Conservation (phyloP, 2,797 vertebrate species). For the Halcyon smyrnensis region DNA sequence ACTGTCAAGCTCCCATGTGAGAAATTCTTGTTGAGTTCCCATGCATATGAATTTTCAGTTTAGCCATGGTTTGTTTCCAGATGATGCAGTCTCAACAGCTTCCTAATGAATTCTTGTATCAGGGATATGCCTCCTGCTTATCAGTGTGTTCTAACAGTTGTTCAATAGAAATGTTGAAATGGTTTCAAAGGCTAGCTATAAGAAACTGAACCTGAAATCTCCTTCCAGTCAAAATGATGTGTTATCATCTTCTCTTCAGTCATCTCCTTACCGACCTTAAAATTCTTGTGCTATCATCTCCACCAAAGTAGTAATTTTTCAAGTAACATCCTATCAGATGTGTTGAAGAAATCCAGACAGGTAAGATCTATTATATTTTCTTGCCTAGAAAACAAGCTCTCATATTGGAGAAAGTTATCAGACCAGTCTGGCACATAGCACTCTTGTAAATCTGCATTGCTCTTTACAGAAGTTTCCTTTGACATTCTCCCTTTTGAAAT, state of each 20-base stretch:
- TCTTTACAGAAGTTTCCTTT: background rate
- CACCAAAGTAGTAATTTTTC: background rate
- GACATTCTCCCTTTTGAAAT: background rate
- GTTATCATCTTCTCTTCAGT: background rate
- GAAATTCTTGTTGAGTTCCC: background rate
- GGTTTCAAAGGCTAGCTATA: background rate
- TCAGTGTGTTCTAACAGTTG: background rate
- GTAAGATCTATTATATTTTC: background rate
- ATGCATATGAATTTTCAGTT: background rate
- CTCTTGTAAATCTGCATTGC: background rate
- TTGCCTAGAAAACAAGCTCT: background rate
- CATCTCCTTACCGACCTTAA: background rate
- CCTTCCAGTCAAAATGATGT: background rate
- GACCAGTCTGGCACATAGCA: background rate
- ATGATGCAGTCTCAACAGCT: background rate
- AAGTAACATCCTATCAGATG: background rate
- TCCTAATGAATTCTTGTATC: background rate
- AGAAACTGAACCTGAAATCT: background rate
- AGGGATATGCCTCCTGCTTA: background rate
- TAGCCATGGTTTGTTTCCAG: background rate
- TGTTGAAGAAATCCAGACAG: background rate
- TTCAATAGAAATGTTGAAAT: background rate
- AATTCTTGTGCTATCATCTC: background rate
- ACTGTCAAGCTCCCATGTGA: background rate
- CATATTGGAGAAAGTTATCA: background rate